These are phyloP conservation scores for Pollenia angustigena DNA, from an alignment of 2,888 invertebrate genomes.

Conservation along the genomic window DNA sequence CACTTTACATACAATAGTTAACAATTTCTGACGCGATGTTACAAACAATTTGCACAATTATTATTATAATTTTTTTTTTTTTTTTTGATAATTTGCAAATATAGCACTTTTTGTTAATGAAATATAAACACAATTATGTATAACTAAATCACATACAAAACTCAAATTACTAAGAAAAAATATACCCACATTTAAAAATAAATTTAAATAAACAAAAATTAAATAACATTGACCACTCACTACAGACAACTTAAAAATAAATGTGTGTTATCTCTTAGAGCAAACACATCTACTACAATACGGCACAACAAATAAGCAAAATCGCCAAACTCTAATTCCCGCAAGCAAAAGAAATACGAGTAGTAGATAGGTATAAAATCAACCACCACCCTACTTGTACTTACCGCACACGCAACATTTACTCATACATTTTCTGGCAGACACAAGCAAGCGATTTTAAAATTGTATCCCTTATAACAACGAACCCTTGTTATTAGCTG, in stretches of 20 bases:
- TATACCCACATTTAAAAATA: conserved; percentile 9
- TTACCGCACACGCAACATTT: background rate
- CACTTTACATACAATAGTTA: too few species aligned
- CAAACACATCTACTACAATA: conserved; percentile 5
- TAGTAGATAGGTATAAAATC: background rate
- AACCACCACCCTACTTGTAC: background rate
- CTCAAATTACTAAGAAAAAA: conserved; percentile 7
- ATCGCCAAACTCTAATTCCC: background rate
- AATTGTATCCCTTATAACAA: conserved; percentile 3
- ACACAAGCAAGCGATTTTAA: conserved; percentile 3
- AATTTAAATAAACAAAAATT: background rate
- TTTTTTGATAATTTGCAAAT: too few species aligned
- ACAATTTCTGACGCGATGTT: too few species aligned
- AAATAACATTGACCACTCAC: conserved; percentile 13
- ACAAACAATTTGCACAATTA: background rate
- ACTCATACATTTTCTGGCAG: background rate
- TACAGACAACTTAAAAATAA: background rate
- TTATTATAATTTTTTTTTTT: too few species aligned
- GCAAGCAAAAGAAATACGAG: background rate
- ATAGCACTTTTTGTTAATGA: background rate
- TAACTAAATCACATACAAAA: background rate
- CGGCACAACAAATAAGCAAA: background rate
- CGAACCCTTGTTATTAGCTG: conserved; percentile 26
- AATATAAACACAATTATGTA: conserved; percentile 6
- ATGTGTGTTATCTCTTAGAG: background rate